These are phyloP conservation scores for Hypselothyrea guttata DNA, from an alignment of 2,888 invertebrate genomes.

Conservation along the genomic window DNA sequence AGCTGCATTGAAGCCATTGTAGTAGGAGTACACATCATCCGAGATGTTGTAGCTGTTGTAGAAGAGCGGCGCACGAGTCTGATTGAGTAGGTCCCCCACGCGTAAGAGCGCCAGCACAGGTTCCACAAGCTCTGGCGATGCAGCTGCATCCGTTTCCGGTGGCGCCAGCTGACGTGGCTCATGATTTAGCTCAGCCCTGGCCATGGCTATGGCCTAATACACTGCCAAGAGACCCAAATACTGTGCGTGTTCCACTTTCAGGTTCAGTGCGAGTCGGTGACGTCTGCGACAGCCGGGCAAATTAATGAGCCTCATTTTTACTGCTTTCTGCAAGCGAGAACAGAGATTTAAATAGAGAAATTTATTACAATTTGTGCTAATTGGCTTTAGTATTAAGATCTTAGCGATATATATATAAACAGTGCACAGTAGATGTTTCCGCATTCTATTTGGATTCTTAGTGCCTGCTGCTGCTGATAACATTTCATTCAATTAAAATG, in stretches of 20 bases:
- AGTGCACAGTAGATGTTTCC: neutral
- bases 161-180: conserved; percentile 47
- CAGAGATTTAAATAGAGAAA: neutral
- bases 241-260: conserved; percentile 12
- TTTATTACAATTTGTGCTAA: no score
- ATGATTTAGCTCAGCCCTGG: conserved; percentile 73
- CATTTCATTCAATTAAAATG: conserved; percentile 58
- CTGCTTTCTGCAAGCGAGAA: conserved; percentile 10
- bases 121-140: conserved; percentile 40
- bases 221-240: conserved; percentile 28
- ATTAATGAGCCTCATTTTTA: conserved; percentile 55
- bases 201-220: conserved; percentile 52
- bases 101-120: conserved; percentile 60
- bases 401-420: neutral
- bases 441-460: neutral
- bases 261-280: conserved; percentile 14
- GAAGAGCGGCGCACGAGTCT: conserved; percentile 66
- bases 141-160: conserved; percentile 56
- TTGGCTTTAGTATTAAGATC: no score
- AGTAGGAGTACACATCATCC: conserved; percentile 80
- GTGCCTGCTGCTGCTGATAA: conserved; percentile 31
- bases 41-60: conserved; percentile 81
- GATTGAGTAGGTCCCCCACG: conserved; percentile 57
- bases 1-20: conserved; percentile 73
- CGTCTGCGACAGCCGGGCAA: conserved; percentile 41